Conservation (phyloP, 2,113 vertebrate genomes). For the Tylochromis polylepis region DNA sequence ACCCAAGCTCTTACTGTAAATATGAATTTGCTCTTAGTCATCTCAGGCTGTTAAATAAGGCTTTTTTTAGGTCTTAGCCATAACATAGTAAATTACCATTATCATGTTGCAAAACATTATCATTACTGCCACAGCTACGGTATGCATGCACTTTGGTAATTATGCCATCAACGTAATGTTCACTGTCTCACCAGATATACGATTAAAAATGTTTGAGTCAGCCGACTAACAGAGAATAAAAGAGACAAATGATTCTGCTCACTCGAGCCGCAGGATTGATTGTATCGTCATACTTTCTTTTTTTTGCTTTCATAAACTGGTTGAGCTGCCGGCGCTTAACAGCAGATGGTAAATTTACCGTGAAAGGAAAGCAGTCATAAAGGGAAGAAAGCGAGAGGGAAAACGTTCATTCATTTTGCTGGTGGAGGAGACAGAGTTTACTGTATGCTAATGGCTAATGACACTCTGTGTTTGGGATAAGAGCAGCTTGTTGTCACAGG, state of each 20-base stretch:
- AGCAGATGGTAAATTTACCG: constrained; percentile 10
- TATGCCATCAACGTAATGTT: constrained; percentile 36
- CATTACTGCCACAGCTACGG: constrained; percentile 24
- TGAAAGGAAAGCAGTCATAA: neutral
- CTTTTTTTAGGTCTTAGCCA: constrained; percentile 42
- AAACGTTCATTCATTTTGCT: neutral
- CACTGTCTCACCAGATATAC: neutral
- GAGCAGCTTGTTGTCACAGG: constrained; percentile 3
- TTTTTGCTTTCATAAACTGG: neutral
- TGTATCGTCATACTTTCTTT: neutral
- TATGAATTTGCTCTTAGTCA: constrained; percentile 49
- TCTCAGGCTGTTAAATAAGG: constrained; percentile 26
- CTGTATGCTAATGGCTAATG: neutral
- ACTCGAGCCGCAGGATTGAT: neutral
- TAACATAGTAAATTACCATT: constrained; percentile 55
- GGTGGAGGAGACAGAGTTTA: neutral
- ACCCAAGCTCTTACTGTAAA: constrained; percentile 5
- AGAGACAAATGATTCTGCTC: constrained; percentile 31
- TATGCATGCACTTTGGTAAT: constrained; percentile 36
- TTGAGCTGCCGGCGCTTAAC: constrained; percentile 8
- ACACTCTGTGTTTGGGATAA: neutral
- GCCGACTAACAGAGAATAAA: constrained; percentile 2
- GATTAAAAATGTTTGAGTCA: constrained; percentile 22
- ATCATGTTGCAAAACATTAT: constrained; percentile 51
- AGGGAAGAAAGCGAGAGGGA: neutral